Evolutionary conservation across 2,113 vertebrate genomes (phyloP).

Genomic region (Perca flavescens): DNA sequence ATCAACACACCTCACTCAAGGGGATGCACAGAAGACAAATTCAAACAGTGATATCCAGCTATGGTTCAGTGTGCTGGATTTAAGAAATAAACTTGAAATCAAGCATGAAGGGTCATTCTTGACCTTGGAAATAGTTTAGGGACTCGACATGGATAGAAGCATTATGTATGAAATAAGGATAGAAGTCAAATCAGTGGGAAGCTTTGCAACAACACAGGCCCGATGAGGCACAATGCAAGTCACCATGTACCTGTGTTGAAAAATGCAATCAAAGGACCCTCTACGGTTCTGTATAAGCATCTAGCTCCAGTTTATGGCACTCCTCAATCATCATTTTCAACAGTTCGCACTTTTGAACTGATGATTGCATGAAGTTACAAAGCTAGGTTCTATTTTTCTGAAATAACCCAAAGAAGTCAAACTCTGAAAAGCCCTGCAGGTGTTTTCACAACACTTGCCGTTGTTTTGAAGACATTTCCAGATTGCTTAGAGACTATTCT

Average conservation of each 20-base stretch:
- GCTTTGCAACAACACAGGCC: not conserved
- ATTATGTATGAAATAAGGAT: not conserved
- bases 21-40: not conserved
- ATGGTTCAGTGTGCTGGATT: not conserved
- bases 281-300: not conserved
- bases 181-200: too few species aligned
- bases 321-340: not conserved
- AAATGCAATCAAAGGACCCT: not conserved
- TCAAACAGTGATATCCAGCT: not conserved
- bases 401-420: too few species aligned
- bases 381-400: not conserved
- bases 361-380: not conserved
- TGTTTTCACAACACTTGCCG: not conserved
- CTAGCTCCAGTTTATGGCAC: not conserved
- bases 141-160: too few species aligned
- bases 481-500: not conserved
- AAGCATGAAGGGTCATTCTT: not conserved
- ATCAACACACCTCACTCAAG: not conserved
- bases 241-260: not conserved
- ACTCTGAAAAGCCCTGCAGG: not conserved
- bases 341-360: not conserved
- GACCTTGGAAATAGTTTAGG: not conserved
- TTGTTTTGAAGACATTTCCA: not conserved
- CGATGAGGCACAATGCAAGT: not conserved
- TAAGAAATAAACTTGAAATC: not conserved